A percentile compares a stretch with the other conserved stretches of the same genome.
These are phyloP conservation scores for Drosophila malerkotliana DNA, from an alignment of 1,140 invertebrate genomes.

Conservation along the genomic window DNA sequence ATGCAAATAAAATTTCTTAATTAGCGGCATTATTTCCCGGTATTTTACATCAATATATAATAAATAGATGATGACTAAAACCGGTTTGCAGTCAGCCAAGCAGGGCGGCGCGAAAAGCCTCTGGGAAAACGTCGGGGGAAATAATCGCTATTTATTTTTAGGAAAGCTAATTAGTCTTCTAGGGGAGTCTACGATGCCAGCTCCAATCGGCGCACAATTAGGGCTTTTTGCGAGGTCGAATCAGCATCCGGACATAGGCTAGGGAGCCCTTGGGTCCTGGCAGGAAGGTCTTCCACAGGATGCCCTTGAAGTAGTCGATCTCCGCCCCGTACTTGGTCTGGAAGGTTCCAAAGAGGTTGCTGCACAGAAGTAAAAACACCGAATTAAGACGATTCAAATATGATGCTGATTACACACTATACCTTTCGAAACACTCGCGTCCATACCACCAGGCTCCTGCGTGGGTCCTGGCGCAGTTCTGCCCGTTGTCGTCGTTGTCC, in stretches of 20 bases:
- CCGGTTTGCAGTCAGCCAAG: constrained; percentile 41
- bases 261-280: constrained; percentile 62
- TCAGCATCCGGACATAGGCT: constrained; percentile 61
- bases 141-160: constrained; percentile 11
- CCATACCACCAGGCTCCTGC: constrained; percentile 88
- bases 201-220: not conserved
- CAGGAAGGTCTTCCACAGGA: constrained; percentile 62
- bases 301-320: constrained; percentile 62
- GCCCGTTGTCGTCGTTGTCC: constrained; percentile 89
- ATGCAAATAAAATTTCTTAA: constrained; percentile 57
- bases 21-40: constrained; percentile 35
- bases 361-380: not conserved
- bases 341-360: constrained; percentile 68
- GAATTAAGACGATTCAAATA: not conserved
- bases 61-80: constrained; percentile 45
- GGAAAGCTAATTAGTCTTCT: constrained; percentile 19
- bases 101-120: constrained; percentile 2
- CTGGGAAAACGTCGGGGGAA: not conserved
- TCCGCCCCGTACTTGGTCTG: constrained; percentile 43
- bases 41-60: constrained; percentile 39
- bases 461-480: constrained; percentile 88
- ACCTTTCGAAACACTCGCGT: constrained; percentile 75
- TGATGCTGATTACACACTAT: not conserved
- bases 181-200: not conserved
- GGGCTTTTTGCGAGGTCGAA: constrained; percentile 43